Evolutionary conservation across 1,140 invertebrate species (phyloP).

Genomic region (Meloidogyne hapla): DNA sequence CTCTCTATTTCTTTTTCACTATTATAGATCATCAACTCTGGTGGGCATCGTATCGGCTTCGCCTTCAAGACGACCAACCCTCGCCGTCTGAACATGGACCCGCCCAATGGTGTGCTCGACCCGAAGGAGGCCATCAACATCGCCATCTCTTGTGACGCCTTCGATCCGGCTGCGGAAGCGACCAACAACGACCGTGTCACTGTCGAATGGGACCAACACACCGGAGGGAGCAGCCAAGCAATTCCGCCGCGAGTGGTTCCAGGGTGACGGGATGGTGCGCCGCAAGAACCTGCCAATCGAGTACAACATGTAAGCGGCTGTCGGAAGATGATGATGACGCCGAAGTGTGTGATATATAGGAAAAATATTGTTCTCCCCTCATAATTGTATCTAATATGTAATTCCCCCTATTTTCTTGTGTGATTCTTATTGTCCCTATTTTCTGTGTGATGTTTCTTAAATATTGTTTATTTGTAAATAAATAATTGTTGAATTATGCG

Average conservation of each 20-base stretch:
- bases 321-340: neutral
- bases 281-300: constrained; percentile 54
- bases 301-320: constrained; percentile 39
- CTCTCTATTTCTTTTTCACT: neutral
- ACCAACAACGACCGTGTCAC: constrained; percentile 54
- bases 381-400: neutral
- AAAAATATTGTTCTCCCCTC: neutral
- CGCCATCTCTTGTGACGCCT: constrained; percentile 49
- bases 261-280: constrained; percentile 52
- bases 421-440: constrained; percentile 3
- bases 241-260: constrained; percentile 53
- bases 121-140: constrained; percentile 48
- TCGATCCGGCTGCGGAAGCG: constrained; percentile 44
- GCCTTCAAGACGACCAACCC: constrained; percentile 51
- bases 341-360: neutral
- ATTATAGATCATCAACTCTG: constrained; percentile 45
- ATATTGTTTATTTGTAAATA: neutral
- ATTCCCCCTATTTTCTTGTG: neutral
- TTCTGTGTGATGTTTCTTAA: neutral
- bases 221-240: constrained; percentile 46
- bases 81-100: constrained; percentile 43
- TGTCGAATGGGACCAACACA: constrained; percentile 52
- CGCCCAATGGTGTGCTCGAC: constrained; percentile 46
- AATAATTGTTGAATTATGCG: too few relatives aligned
- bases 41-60: constrained; percentile 46